Evolutionary conservation across 2,888 invertebrate species (phyloP).

Genomic region (Linnaemya tessellans): DNA sequence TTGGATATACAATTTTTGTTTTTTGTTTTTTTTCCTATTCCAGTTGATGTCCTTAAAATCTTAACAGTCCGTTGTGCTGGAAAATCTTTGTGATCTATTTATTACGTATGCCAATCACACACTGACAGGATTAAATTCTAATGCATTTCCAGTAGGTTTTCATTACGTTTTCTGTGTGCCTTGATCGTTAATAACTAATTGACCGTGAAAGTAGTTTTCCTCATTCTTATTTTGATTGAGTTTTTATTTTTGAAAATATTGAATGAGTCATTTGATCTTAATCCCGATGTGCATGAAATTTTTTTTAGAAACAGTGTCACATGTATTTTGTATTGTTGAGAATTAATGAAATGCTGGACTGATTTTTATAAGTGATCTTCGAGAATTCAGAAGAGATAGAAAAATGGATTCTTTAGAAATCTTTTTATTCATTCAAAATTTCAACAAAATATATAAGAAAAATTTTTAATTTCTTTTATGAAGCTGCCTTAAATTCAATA

Average conservation of each 20-base stretch:
- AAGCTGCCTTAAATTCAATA: too few relatives aligned
- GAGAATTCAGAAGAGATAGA: not conserved
- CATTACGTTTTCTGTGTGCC: conserved; percentile 30
- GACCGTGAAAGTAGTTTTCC: conserved; percentile 63
- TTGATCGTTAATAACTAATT: conserved; percentile 67
- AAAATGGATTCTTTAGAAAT: too few relatives aligned
- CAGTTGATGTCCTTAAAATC: conserved; percentile 61
- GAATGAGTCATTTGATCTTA: conserved; percentile 56
- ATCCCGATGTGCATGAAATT: conserved; percentile 60
- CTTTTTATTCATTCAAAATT: too few relatives aligned
- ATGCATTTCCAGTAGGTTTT: conserved; percentile 44
- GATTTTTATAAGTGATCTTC: conserved; percentile 7
- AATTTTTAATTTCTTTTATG: too few relatives aligned
- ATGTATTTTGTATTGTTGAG: conserved; percentile 41
- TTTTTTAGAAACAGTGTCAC: conserved; percentile 18
- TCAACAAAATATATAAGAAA: too few relatives aligned
- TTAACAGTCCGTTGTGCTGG: conserved; percentile 50
- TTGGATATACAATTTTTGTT: not conserved
- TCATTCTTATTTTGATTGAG: conserved; percentile 32
- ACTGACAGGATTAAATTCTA: conserved; percentile 79
- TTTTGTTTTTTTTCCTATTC: conserved; percentile 22
- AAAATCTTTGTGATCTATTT: conserved; percentile 59
- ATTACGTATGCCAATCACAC: conserved; percentile 79
- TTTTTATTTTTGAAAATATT: conserved; percentile 20
- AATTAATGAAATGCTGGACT: conserved; percentile 6